A percentile compares a stretch with the other conserved stretches of the same genome.
These are phyloP conservation scores for Sebastolobus alascanus DNA, from an alignment of 2,797 vertebrate species.

Conservation along the genomic window DNA sequence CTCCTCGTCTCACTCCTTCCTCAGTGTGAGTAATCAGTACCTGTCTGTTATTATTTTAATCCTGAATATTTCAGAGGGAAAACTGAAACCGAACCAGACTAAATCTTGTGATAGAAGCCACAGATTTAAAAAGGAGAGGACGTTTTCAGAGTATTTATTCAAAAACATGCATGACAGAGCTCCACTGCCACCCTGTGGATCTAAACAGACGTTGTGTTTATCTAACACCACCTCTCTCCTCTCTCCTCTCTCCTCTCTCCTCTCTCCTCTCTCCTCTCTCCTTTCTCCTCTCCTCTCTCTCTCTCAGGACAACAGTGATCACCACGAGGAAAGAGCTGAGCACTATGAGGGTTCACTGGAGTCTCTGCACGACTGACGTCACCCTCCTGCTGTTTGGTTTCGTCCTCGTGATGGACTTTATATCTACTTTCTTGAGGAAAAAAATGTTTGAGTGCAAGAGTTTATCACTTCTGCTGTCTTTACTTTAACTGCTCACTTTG, in stretches of 20 bases:
- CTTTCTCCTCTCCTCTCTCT: background rate
- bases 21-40: slow-evolving; percentile 72
- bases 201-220: background rate
- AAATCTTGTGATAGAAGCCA: no score
- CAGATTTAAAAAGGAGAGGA: background rate
- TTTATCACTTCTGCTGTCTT: background rate
- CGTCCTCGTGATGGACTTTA: background rate
- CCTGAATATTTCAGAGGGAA: background rate
- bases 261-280: background rate
- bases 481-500: background rate
- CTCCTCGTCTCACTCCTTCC: slow-evolving; percentile 71
- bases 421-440: background rate
- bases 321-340: slow-evolving; percentile 48
- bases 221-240: background rate
- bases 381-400: background rate
- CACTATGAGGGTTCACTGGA: slow-evolving; percentile 75
- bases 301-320: slow-evolving; percentile 71
- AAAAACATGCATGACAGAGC: background rate
- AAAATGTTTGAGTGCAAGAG: background rate
- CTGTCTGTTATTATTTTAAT: background rate
- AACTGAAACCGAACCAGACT: background rate
- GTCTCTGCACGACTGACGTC: slow-evolving; percentile 73
- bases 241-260: background rate
- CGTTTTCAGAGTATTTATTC: background rate
- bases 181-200: slow-evolving; percentile 56